Evolutionary conservation across 1,140 invertebrate genomes (phyloP), one percentile per base, ranked within the genome.

Genomic region (Liolophura sinensis): DNA sequence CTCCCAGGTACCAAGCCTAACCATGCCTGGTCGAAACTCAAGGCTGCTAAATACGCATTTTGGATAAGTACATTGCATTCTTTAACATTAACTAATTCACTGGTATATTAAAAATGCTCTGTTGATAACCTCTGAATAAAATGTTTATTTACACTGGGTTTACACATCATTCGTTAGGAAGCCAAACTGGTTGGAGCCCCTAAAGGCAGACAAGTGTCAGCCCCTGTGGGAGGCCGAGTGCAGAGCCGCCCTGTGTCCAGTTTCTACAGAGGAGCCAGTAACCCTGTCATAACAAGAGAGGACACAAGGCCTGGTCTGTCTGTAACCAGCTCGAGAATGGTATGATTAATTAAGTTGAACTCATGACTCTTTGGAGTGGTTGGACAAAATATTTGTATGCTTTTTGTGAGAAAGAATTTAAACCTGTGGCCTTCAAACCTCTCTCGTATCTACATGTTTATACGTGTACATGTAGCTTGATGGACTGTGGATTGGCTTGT

Each of bases 251-350:
- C 69, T 16, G 64, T 76, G 49, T 69, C 72, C 60, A 67, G 63
- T 51, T 55, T 65, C 20, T 63, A 70, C 22, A 48, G 70, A n/a
- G 62, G 58, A 24, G 65, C 73, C 60, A 64, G 24, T 46, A 75
- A 80, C 31, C 75, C 81, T 12, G 68, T 68, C n/a, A 78, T 78
- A n/a, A 80, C 76, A 25, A 60, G 76, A 27, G 79, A 77, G 48
- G 73, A 78, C 16, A 68, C 68, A 49, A 54, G 55, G 64, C 46
- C 57, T 54, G 74, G 78, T 27, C 58, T 82, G 7, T 68, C 69
- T 25, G 73, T 80, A 11, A 69, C 72, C 27, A 79, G 75, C 56
- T 76, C 80, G 40, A 67, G 76, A 73, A 62, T 79, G 74, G 78
- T 80, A 72, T 67, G 74, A 65, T 12, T 49, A 6, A 46, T 27